phyloP scores from a whole-genome alignment of 2,888 invertebrate genomes.

The Phengaris arion region DNA sequence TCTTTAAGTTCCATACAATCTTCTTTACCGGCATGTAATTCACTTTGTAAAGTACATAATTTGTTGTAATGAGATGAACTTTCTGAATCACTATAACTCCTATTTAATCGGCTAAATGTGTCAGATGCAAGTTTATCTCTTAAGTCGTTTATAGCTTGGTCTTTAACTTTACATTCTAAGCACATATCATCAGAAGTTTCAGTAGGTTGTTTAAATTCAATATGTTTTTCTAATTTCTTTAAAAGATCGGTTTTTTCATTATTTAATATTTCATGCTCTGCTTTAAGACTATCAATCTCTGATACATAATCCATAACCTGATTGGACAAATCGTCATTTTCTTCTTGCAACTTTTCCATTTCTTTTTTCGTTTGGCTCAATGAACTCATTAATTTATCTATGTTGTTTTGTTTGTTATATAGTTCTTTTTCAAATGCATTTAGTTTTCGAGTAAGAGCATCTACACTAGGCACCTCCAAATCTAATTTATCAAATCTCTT shows the following conservation, averaged over 20 bases:
- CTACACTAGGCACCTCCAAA: conserved; percentile 54
- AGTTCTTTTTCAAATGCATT: conserved; percentile 53
- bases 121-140: conserved; percentile 41
- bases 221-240: conserved; percentile 47
- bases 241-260: conserved; percentile 46
- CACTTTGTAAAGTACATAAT: conserved; percentile 66
- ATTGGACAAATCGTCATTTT: conserved; percentile 77
- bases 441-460: conserved; percentile 53
- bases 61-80: conserved; percentile 62
- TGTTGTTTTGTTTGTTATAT: conserved; percentile 48
- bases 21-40: conserved; percentile 64
- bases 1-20: conserved; percentile 68
- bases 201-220: conserved; percentile 37
- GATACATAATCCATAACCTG: conserved; percentile 79
- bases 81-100: conserved; percentile 65
- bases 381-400: conserved; percentile 46
- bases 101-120: conserved; percentile 52
- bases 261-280: conserved; percentile 54
- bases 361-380: conserved; percentile 49
- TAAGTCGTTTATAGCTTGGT: conserved; percentile 45
- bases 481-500: conserved; percentile 53
- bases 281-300: conserved; percentile 73
- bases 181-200: conserved; percentile 41
- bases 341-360: conserved; percentile 65
- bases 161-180: conserved; percentile 49